phyloP scores from a whole-genome alignment of 2,113 vertebrate genomes.

The Saimiri boliviensis region DNA sequence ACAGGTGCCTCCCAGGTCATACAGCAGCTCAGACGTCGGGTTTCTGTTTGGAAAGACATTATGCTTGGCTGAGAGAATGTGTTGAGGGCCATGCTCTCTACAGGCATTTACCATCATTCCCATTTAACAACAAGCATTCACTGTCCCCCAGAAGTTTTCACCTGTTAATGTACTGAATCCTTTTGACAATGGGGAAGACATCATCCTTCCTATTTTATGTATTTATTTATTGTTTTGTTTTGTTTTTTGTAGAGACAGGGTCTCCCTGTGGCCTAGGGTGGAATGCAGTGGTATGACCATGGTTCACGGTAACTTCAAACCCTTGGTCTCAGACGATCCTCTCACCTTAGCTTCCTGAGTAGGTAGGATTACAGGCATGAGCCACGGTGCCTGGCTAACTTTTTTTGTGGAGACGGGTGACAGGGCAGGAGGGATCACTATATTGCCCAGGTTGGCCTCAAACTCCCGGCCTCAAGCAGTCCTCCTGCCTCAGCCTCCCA shows the following conservation, averaged over 20 bases:
- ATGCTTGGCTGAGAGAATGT: neutral
- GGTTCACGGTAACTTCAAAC: neutral
- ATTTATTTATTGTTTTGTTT: neutral
- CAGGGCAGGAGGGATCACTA: neutral
- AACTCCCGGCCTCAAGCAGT: neutral
- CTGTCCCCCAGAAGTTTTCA: neutral
- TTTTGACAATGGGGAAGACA: neutral
- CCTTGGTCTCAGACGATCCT: neutral
- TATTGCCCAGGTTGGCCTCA: neutral
- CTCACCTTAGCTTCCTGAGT: neutral
- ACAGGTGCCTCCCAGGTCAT: neutral
- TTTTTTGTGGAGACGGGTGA: neutral
- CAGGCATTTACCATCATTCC: neutral
- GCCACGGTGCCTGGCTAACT: neutral
- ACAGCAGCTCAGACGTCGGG: neutral
- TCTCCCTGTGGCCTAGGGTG: neutral
- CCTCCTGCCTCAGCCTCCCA: neutral
- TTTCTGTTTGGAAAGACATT: neutral
- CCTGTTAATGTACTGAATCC: neutral
- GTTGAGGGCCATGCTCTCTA: neutral
- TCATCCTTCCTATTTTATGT: neutral
- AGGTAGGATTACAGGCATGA: neutral
- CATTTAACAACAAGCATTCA: neutral
- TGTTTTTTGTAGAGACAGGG: neutral
- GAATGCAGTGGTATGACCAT: neutral